phyloP scores from a whole-genome alignment of 2,888 invertebrate genomes.

The Molanna angustata region DNA sequence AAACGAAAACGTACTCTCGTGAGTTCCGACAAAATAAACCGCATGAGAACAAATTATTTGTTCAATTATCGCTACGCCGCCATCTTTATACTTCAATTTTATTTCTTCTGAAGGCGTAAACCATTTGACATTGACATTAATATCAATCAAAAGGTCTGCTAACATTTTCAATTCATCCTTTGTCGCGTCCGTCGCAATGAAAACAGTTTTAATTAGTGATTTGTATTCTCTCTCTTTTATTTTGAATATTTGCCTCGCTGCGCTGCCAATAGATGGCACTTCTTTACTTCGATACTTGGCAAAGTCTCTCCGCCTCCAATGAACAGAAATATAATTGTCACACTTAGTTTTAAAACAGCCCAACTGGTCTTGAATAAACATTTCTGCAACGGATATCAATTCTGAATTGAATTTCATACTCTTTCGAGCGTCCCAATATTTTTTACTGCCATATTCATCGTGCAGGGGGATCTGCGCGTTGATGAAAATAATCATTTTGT shows the following conservation, averaged over 20 bases:
- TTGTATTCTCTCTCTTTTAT: conserved; percentile 35
- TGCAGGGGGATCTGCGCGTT: conserved; percentile 87
- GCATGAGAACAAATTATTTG: conserved; percentile 93
- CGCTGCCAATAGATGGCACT: conserved; percentile 74
- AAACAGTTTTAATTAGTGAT: conserved; percentile 48
- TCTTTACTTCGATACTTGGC: conserved; percentile 67
- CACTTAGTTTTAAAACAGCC: conserved; percentile 45
- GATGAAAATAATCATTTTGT: conserved; percentile 63
- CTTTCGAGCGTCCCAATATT: conserved; percentile 83
- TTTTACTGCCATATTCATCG: conserved; percentile 76
- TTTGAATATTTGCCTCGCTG: conserved; percentile 70
- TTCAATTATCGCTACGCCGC: conserved; percentile 89
- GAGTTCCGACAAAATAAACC: conserved; percentile 84
- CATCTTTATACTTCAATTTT: conserved; percentile 64
- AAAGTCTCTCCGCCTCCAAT: conserved; percentile 89
- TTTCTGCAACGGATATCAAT: conserved; percentile 64
- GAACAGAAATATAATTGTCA: conserved; percentile 76
- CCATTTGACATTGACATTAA: conserved; percentile 41
- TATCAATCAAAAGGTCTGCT: conserved; percentile 43
- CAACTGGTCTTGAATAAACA: conserved; percentile 51
- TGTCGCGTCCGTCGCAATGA: conserved; percentile 83
- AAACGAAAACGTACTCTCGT: conserved; percentile 94
- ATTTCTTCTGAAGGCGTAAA: conserved; percentile 50
- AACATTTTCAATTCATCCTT: conserved; percentile 53
- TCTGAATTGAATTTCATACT: conserved; percentile 86